Percentiles rank a stretch among this genome's conserved stretches.
Conservation (phyloP, 2,113 vertebrate species). For the Scortum barcoo region DNA sequence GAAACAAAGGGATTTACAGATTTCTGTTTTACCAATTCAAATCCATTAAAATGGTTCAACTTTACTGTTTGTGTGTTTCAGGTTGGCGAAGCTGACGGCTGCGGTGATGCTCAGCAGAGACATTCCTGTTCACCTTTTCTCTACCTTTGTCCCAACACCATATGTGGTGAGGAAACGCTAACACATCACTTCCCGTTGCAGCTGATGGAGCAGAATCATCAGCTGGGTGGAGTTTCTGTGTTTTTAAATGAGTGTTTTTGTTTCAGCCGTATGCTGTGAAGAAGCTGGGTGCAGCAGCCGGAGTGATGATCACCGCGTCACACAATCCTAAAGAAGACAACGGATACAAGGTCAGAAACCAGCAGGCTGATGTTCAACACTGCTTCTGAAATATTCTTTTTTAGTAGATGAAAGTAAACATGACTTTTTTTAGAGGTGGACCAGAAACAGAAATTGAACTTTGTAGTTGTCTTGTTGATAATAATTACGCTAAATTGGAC, state of each 20-base stretch:
- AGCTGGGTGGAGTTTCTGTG: not conserved
- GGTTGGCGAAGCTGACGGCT: constrained; percentile 91
- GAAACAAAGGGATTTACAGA: no score
- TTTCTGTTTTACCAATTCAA: no score
- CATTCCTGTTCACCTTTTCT: constrained; percentile 92
- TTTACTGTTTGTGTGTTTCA: constrained; percentile 53
- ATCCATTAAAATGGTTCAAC: no score
- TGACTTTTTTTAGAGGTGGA: no score
- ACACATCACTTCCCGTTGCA: not conserved
- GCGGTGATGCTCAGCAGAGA: constrained; percentile 91
- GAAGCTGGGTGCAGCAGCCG: constrained; percentile 90
- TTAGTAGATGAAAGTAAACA: no score
- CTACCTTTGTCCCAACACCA: constrained; percentile 93
- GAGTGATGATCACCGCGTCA: constrained; percentile 96
- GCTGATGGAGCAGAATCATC: no score
- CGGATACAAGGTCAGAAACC: constrained; percentile 91
- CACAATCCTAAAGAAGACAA: constrained; percentile 98
- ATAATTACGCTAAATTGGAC: no score
- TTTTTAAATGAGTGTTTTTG: not conserved
- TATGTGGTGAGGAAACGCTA: constrained; percentile 90
- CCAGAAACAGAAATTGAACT: no score
- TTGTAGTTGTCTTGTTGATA: no score
- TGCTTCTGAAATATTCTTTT: no score
- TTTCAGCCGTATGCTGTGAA: constrained; percentile 92
- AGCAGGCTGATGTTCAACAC: no score